Evolutionary conservation across 1,140 invertebrate genomes (phyloP).

Genomic region (Rhyacophila brunnea): DNA sequence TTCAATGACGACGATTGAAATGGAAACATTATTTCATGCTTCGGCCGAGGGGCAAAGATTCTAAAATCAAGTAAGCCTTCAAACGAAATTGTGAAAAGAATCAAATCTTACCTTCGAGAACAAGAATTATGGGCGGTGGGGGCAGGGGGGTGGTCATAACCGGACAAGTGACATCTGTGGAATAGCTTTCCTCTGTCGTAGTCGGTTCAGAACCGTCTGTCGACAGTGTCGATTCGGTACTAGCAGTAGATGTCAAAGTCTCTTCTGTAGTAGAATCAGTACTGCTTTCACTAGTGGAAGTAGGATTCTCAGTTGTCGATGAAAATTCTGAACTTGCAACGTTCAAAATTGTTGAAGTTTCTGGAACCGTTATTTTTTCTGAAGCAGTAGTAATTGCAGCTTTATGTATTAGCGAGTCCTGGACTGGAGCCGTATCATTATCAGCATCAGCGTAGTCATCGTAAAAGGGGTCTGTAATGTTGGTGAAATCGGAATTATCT

Average conservation of each 20-base stretch:
- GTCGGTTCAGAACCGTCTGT: conserved; percentile 16
- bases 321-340: neutral
- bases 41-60: conserved; percentile 11
- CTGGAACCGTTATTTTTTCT: neutral
- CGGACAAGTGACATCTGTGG: conserved; percentile 47
- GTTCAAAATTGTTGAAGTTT: neutral
- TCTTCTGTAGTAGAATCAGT: conserved; percentile 9
- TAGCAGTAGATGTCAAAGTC: conserved; percentile 3
- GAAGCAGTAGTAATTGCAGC: neutral
- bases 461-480: conserved; percentile 47
- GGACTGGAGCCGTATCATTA: conserved; percentile 16
- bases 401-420: neutral
- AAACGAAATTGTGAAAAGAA: conserved; percentile 29
- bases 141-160: conserved; percentile 59
- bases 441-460: conserved; percentile 39
- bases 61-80: conserved; percentile 20
- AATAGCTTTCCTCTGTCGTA: conserved; percentile 40
- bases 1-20: too few species aligned
- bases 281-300: conserved; percentile 10
- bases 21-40: conserved; percentile 12
- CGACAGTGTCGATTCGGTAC: conserved; percentile 15
- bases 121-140: conserved; percentile 68
- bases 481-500: conserved; percentile 41
- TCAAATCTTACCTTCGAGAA: conserved; percentile 70
- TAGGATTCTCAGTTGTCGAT: neutral